These are phyloP conservation scores for Ciconia maguari DNA, from an alignment of 2,113 vertebrate species.

Conservation along the genomic window DNA sequence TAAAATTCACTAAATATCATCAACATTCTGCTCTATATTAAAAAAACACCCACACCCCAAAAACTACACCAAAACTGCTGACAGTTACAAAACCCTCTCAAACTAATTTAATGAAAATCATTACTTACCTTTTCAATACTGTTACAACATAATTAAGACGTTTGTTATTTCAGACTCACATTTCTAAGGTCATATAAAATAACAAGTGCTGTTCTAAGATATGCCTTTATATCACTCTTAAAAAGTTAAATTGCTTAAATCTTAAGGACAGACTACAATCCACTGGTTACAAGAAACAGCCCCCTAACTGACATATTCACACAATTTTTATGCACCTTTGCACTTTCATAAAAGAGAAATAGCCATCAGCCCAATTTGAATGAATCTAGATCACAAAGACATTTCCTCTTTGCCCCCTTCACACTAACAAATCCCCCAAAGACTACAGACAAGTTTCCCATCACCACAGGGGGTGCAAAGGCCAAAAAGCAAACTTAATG, in stretches of 20 bases:
- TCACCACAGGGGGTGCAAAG: slow-evolving; percentile 54
- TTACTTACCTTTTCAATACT: not conserved
- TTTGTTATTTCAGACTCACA: not conserved
- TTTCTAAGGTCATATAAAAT: not conserved
- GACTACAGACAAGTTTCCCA: slow-evolving; percentile 9
- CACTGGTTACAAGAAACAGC: not conserved
- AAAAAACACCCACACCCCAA: not conserved
- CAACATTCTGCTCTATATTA: not conserved
- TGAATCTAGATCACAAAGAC: slow-evolving; percentile 25
- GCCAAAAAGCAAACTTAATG: slow-evolving; percentile 64
- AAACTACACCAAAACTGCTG: not conserved
- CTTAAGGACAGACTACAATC: not conserved
- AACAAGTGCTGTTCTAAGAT: not conserved
- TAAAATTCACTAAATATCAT: not conserved
- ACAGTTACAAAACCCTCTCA: not conserved
- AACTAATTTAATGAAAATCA: not conserved
- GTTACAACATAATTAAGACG: not conserved
- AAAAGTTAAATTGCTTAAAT: not conserved
- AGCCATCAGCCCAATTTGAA: not conserved
- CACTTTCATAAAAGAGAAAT: slow-evolving; percentile 23
- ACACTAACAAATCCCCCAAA: slow-evolving; percentile 45
- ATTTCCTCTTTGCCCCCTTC: slow-evolving; percentile 15
- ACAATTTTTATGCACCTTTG: slow-evolving; percentile 20
- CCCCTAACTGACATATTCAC: slow-evolving; percentile 8
- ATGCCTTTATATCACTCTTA: not conserved